A percentile compares a stretch with the other conserved stretches of the same genome.
Conservation (phyloP, 2,113 vertebrate species). For the Laticauda laticaudata region DNA sequence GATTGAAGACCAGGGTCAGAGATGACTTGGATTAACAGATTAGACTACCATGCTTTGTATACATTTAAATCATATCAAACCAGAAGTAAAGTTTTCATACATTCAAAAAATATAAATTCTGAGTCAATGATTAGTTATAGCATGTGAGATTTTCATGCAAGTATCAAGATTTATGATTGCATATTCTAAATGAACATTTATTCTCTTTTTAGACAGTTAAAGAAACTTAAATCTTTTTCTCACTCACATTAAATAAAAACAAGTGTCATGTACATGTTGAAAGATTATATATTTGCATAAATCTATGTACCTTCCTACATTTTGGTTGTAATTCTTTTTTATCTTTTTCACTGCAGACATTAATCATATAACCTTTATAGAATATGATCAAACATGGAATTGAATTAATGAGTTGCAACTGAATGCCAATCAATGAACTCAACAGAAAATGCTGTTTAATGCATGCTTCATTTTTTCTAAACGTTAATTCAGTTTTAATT, state of each 20-base stretch:
- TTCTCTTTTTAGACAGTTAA: not conserved
- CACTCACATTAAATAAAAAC: not conserved
- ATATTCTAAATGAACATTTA: not conserved
- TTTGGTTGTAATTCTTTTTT: not conserved
- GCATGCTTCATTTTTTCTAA: conserved; percentile 1
- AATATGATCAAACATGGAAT: not conserved
- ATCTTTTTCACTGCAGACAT: not conserved
- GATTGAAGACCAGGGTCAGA: not conserved
- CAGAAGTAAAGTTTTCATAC: not conserved
- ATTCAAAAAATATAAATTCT: not conserved
- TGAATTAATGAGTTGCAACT: not conserved
- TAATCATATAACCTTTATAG: conserved; percentile 2
- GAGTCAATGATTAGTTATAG: not conserved
- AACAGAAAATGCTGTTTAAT: not conserved
- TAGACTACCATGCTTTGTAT: not conserved
- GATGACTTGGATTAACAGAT: not conserved
- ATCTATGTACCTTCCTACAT: not conserved
- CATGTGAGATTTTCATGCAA: not conserved
- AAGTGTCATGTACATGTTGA: not conserved
- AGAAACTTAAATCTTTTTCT: not conserved
- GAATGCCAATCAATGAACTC: not conserved
- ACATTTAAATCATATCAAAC: not conserved
- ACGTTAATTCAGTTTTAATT: not conserved
- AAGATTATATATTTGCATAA: not conserved
- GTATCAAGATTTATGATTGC: not conserved